Conservation (phyloP, 1,140 invertebrate species). For the Hyles euphorbiae region DNA sequence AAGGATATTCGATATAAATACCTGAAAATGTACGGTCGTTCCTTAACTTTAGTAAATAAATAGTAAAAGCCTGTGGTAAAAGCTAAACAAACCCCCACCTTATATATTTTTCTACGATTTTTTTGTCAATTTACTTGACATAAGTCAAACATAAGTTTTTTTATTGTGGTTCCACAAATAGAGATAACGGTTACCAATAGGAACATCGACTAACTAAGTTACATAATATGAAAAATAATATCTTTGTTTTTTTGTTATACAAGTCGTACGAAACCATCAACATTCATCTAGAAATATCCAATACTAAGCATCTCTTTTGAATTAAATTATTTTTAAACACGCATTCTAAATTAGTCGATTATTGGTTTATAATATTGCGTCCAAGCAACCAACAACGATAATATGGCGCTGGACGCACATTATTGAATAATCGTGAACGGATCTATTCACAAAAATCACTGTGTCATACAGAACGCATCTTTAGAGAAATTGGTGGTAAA, state of each 20-base stretch:
- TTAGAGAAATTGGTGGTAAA: constrained; percentile 31
- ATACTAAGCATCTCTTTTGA: too few species aligned
- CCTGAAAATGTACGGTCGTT: too few species aligned
- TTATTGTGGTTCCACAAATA: neutral
- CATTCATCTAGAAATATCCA: too few species aligned
- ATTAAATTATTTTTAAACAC: too few species aligned
- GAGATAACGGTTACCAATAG: neutral
- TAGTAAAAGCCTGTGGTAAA: neutral
- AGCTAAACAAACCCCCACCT: constrained; percentile 2
- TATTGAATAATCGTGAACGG: constrained; percentile 17
- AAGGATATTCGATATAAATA: too few species aligned
- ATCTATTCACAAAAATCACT: constrained; percentile 12
- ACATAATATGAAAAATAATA: neutral
- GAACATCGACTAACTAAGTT: neutral
- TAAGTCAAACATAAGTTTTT: too few species aligned
- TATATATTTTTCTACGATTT: neutral
- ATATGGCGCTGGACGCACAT: neutral
- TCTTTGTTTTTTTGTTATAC: too few species aligned
- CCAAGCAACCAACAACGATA: too few species aligned
- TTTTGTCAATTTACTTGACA: constrained; percentile 1
- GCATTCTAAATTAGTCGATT: too few species aligned
- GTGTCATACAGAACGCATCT: constrained; percentile 38
- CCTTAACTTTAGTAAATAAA: too few species aligned
- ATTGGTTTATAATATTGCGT: too few species aligned
- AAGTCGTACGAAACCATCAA: too few species aligned